These are phyloP conservation scores for Tachyglossus aculeatus DNA, from an alignment of 2,797 vertebrate species.

Conservation along the genomic window DNA sequence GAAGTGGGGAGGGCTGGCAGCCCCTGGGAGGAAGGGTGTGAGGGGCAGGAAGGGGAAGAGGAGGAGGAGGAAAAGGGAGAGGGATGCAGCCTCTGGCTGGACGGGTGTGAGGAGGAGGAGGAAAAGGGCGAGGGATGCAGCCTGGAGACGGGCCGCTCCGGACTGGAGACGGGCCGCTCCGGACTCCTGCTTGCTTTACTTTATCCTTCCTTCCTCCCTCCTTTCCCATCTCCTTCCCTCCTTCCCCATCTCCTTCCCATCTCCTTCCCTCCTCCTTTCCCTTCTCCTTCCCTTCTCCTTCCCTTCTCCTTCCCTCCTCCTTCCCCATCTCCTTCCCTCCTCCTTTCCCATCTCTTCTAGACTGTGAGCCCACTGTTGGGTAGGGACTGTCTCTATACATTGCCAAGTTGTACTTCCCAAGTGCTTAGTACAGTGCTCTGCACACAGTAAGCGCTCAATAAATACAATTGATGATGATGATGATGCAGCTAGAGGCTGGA, in stretches of 20 bases:
- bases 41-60: neutral
- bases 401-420: no score
- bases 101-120: neutral
- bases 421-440: no score
- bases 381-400: no score
- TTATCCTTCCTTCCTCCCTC: neutral
- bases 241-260: neutral
- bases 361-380: no score
- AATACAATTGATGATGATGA: no score
- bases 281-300: neutral
- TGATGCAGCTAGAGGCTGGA: neutral
- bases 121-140: neutral
- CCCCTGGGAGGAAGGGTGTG: neutral
- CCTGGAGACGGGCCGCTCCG: no score
- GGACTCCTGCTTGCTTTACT: neutral
- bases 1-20: constrained; percentile 41
- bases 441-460: no score
- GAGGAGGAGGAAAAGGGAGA: neutral
- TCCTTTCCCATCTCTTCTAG: no score
- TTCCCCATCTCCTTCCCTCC: no score
- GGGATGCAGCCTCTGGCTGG: neutral
- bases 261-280: neutral
- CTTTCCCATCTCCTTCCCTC: neutral
- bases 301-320: neutral
- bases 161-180: no score